These are phyloP conservation scores for Monarcha castaneiventris DNA, from an alignment of 2,113 vertebrate genomes.

Conservation along the genomic window DNA sequence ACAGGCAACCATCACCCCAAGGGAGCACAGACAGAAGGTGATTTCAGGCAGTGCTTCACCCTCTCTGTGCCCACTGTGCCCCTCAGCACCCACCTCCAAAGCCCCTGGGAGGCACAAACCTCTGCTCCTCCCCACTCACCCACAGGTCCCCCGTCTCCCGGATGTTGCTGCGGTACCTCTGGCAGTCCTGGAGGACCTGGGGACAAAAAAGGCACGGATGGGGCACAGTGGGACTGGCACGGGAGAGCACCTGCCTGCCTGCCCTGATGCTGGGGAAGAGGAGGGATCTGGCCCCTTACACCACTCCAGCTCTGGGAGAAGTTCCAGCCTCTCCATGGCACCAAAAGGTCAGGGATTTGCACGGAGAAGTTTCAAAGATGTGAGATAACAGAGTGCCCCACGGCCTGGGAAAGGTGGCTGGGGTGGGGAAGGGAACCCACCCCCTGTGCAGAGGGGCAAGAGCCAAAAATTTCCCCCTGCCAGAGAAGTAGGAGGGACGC, in stretches of 20 bases:
- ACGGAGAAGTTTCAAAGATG: not conserved
- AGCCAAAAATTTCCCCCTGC: not conserved
- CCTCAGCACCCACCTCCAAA: not conserved
- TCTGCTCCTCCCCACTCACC: slow-evolving; percentile 70
- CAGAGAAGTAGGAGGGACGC: fast-evolving
- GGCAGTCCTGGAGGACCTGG: slow-evolving; percentile 93
- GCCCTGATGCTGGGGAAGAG: not conserved
- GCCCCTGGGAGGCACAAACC: not conserved
- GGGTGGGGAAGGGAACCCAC: not conserved
- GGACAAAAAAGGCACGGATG: not conserved
- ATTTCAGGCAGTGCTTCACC: not conserved
- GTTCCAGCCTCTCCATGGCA: not conserved
- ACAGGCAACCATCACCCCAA: not conserved
- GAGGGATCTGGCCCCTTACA: not conserved
- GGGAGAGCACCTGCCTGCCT: fast-evolving
- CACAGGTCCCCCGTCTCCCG: slow-evolving; percentile 87
- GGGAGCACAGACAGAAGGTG: fast-evolving
- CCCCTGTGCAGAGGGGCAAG: not conserved
- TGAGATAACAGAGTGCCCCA: not conserved
- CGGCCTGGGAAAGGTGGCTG: not conserved
- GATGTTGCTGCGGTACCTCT: slow-evolving; percentile 90
- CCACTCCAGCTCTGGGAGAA: not conserved
- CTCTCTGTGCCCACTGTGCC: fast-evolving
- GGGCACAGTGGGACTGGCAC: fast-evolving
- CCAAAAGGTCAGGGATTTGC: not conserved